Evolutionary conservation across 2,113 vertebrate species (phyloP).

Genomic region (Athene cunicularia): DNA sequence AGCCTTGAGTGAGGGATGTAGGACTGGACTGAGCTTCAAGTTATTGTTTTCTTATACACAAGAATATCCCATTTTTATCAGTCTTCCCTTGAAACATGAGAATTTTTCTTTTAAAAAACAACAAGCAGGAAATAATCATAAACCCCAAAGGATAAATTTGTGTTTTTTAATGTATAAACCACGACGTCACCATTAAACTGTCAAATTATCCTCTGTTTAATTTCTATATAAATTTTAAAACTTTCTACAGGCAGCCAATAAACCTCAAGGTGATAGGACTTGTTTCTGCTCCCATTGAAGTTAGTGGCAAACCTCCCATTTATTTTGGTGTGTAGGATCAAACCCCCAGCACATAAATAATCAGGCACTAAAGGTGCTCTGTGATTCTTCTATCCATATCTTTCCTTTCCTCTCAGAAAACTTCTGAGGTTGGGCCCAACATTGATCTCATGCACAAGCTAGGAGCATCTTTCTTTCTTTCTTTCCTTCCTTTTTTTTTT

Average conservation of each 20-base stretch:
- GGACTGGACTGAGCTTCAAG: not conserved
- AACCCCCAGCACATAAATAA: slow-evolving; percentile 54
- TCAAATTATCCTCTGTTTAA: slow-evolving; percentile 48
- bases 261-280: slow-evolving; percentile 46
- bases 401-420: slow-evolving; percentile 23
- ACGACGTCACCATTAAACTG: not conserved
- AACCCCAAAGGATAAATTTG: not conserved
- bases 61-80: not conserved
- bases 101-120: not conserved
- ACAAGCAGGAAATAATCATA: not conserved
- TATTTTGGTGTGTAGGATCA: slow-evolving; percentile 48
- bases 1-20: not conserved
- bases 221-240: slow-evolving; percentile 35
- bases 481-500: too few relatives aligned
- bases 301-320: slow-evolving; percentile 53
- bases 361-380: not conserved
- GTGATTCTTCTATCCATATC: not conserved
- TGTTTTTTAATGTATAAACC: slow-evolving; percentile 30
- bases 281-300: slow-evolving; percentile 51
- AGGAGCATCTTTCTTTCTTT: not conserved
- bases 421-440: slow-evolving; percentile 45
- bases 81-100: slow-evolving; percentile 1
- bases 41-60: not conserved
- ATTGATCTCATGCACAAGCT: slow-evolving; percentile 44
- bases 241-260: slow-evolving; percentile 20